These are phyloP conservation scores for Istiophorus platypterus DNA, from an alignment of 2,113 vertebrate genomes.

Conservation along the genomic window DNA sequence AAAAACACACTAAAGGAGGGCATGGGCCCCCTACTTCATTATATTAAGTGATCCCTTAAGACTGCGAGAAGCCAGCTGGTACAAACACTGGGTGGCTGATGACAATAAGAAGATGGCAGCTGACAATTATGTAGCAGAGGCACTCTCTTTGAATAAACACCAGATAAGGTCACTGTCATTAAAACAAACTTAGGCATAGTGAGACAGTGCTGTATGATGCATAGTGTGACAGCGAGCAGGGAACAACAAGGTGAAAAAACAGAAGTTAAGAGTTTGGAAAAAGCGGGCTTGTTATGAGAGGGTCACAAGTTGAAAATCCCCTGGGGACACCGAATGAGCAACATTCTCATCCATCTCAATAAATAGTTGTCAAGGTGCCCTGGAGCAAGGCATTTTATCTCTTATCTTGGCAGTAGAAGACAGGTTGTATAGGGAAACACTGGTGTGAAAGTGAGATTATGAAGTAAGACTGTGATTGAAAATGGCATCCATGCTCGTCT, in stretches of 20 bases:
- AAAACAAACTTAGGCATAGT: slow-evolving; percentile 57
- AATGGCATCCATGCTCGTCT: neutral
- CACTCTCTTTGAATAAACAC: slow-evolving; percentile 63
- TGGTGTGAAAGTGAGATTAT: neutral
- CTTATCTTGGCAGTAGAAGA: neutral
- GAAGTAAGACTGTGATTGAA: neutral
- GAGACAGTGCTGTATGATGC: slow-evolving; percentile 16
- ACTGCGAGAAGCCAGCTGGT: slow-evolving; percentile 40
- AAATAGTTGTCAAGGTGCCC: neutral
- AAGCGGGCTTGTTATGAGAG: neutral
- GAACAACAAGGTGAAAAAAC: slow-evolving; percentile 25
- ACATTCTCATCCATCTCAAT: neutral
- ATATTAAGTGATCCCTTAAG: slow-evolving; percentile 45
- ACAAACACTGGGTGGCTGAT: slow-evolving; percentile 51
- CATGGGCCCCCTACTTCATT: slow-evolving; percentile 4
- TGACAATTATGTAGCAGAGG: slow-evolving; percentile 35
- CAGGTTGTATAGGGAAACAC: neutral
- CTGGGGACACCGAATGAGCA: neutral
- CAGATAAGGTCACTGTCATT: slow-evolving; percentile 57
- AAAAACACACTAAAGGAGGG: slow-evolving; percentile 50
- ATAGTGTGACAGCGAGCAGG: neutral
- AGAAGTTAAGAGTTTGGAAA: neutral
- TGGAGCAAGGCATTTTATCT: slow-evolving; percentile 4
- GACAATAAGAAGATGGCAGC: slow-evolving; percentile 48
- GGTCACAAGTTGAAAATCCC: neutral